Base-by-base conservation (phyloP, 2,888 invertebrate species). In the Troides oblongomaculatus region DNA sequence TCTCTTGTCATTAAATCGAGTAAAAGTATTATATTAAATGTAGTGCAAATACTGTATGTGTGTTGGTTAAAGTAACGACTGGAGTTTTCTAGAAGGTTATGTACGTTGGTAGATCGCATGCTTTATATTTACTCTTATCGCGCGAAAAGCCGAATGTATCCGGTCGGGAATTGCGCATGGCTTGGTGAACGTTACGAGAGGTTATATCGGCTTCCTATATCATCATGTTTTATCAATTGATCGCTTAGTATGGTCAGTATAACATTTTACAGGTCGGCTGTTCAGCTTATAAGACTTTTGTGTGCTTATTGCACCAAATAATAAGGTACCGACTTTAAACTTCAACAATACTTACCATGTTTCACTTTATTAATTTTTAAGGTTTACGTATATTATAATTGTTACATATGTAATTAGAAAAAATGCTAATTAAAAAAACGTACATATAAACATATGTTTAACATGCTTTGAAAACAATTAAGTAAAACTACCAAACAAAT, bases 151-250 rank as follows among this genome's bases (percentile, higher is more conserved):
- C 43, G 25, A 46, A 50, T 18, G 39, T 53, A 21, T 68, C 68
- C 62, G 68, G 66, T 43, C 62, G 57, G 23, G 62, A 61, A 67
- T 67, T 62, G 66, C 43, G 43, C 36, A 30, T 57, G 43, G 65
- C 56, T 56, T 43, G n/a, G 39, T 61, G n/a, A 66, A 62, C 62
- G 62, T 39, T 36, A 66, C 3, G 30, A 23, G 17, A 64, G 10
- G 25, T 59, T 21, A 10, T 21, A 57, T 57, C 2, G 5, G 57
- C 21, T 7, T 23, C 23, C 21, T 25, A 58, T 58, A 58, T 58
- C n/a, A 23, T 12, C 23, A 8, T 12, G 23, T 58, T 58, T 58
- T 58, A 58, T 23, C 25, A 23, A 58, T n/a, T n/a, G n/a, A 53
- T 58, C 18, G 60, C 30, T 7, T 7, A 53, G n/a, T 53, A 5